A percentile compares a stretch with the other conserved stretches of the same genome.
Conservation (phyloP, 2,113 vertebrate species). For the Aptenodytes forsteri region DNA sequence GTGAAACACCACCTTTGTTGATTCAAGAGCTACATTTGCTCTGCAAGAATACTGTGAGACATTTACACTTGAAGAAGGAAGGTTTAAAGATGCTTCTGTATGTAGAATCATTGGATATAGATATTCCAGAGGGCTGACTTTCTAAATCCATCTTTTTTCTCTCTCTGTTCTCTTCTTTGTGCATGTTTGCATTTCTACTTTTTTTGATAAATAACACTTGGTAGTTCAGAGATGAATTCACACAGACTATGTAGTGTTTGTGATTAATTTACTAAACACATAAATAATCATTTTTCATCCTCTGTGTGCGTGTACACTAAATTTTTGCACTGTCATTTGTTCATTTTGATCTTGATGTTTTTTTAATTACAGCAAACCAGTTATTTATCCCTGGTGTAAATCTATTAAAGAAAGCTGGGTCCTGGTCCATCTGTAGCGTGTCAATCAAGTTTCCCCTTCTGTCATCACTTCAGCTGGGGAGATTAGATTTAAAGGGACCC, state of each 20-base stretch:
- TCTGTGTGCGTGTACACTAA: neutral
- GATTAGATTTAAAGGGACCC: neutral
- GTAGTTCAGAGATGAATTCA: neutral
- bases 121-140: neutral
- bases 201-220: neutral
- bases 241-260: neutral
- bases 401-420: neutral
- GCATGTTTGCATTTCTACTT: neutral
- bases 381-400: neutral
- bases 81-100: slow-evolving; percentile 23
- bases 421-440: neutral
- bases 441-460: neutral
- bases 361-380: neutral
- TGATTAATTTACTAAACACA: neutral
- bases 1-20: neutral
- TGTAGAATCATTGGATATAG: neutral
- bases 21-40: slow-evolving; percentile 6
- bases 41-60: neutral
- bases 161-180: neutral
- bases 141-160: neutral
- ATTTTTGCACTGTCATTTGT: neutral
- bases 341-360: neutral
- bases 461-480: neutral
- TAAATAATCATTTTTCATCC: neutral
- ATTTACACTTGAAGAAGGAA: slow-evolving; percentile 27